Evolutionary conservation across 2,888 invertebrate species (phyloP).

Genomic region (Cartodere bifasciata): DNA sequence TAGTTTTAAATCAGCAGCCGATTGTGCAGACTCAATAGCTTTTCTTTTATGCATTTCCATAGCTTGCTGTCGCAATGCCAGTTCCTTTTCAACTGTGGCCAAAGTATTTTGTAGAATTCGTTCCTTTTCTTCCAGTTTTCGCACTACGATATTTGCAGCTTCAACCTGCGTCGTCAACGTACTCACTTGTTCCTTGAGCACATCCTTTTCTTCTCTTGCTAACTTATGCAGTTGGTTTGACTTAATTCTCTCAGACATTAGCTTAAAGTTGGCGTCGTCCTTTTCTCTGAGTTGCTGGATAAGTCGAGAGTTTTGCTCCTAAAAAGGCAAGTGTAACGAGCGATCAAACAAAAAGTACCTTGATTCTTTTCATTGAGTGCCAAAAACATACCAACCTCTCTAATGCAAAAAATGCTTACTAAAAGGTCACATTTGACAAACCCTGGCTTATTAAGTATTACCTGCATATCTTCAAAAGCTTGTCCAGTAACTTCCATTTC

Average conservation of each 20-base stretch:
- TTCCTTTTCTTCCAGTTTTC: constrained; percentile 93
- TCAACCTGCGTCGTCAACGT: constrained; percentile 51
- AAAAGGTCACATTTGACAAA: constrained; percentile 4
- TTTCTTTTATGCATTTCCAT: constrained; percentile 98
- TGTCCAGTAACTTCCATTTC: constrained; percentile 99
- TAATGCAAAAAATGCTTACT: background rate
- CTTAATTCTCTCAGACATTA: constrained; percentile 95
- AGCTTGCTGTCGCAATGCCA: constrained; percentile 83
- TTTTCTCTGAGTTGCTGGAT: constrained; percentile 93
- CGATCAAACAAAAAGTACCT: too few relatives aligned
- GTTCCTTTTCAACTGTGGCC: constrained; percentile 87
- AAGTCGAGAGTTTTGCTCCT: constrained; percentile 86
- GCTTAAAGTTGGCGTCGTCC: constrained; percentile 95
- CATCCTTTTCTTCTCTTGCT: constrained; percentile 86
- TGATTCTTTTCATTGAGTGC: too few relatives aligned
- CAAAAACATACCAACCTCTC: too few relatives aligned
- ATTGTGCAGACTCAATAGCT: constrained; percentile 94
- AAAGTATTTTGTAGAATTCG: constrained; percentile 82
- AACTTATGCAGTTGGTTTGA: constrained; percentile 92
- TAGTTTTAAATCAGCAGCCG: constrained; percentile 90
- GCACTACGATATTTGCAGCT: constrained; percentile 85
- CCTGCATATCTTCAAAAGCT: constrained; percentile 97
- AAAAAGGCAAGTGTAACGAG: too few relatives aligned
- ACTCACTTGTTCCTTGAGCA: constrained; percentile 74
- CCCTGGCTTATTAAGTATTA: too few relatives aligned